Base-by-base conservation (phyloP, 2,888 invertebrate species). In the Nemurella pictetii region DNA sequence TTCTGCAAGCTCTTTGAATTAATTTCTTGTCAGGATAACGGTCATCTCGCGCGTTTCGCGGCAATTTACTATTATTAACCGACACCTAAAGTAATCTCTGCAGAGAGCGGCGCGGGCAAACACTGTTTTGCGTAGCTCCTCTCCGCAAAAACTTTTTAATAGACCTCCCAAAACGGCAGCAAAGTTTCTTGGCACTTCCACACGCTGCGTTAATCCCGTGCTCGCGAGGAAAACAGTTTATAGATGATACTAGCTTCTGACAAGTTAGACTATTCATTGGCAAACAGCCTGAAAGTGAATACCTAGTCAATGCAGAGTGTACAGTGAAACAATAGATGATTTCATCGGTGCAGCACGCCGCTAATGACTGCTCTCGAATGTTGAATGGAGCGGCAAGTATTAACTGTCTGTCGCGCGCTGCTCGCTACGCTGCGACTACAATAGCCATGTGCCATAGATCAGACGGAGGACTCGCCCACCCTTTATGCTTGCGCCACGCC, bases 341-440 rank as follows among this genome's bases (percentile, higher is more conserved):
- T 83, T 84, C 84, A 80, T 75, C 80, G 80, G 55, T 80, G 29
- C 83, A 74, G 30, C 83, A 28, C 30, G 27, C n/a, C 78, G 78
- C 84, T 84, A 84, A 84, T 84, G 84, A 84, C 84, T 84, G 4
- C 7, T 4, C 72, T 55, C n/a, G n/a, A n/a, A n/a, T n/a, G n/a
- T 30, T 84, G 84, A 84, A 84, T 84, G 27, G 84, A 80, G 29
- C 84, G 36, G 28, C 84, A 82, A 84, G 84, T 84, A 84, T 84
- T 84, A 84, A 84, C 84, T 84, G 84, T 84, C 80, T 27, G n/a
- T 20, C 28, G 27, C 25, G 20, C 32, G n/a, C n/a, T n/a, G n/a
- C n/a, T n/a, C 36, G 82, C 30, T 5, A 72, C 55, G 55, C 20
- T 26, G 78, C 78, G 78, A 78, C 12, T 28, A 82, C 82, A 82